A percentile compares a stretch with the other conserved stretches of the same genome.
phyloP scores from a whole-genome alignment of 2,113 vertebrate species.

The Forbesichthys papilliferus region DNA sequence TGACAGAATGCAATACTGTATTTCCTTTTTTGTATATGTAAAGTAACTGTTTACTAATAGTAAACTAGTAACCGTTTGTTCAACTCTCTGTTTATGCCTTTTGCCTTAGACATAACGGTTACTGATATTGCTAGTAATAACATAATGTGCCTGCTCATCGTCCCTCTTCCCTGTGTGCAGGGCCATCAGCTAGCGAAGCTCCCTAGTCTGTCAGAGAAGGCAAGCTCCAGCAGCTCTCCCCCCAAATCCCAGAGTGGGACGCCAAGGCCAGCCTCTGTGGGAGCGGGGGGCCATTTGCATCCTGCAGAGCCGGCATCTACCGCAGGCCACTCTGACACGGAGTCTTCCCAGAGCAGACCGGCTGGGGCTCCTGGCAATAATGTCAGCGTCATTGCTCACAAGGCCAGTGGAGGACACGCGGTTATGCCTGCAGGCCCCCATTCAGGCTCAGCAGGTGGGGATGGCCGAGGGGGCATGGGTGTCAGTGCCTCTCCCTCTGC shows the following conservation, averaged over 20 bases:
- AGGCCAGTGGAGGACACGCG: constrained; percentile 71
- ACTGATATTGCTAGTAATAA: not conserved
- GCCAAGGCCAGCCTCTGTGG: constrained; percentile 68
- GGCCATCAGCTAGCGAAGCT: constrained; percentile 75
- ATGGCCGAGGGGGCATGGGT: constrained; percentile 46
- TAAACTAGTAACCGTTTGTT: no score
- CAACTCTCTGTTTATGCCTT: not conserved
- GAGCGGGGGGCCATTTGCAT: constrained; percentile 66
- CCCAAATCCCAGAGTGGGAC: constrained; percentile 84
- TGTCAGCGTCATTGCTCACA: constrained; percentile 68
- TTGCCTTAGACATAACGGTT: constrained; percentile 1
- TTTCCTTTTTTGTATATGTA: no score
- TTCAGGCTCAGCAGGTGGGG: constrained; percentile 50
- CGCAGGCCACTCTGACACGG: constrained; percentile 70
- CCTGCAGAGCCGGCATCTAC: constrained; percentile 65
- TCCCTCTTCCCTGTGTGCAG: constrained; percentile 43
- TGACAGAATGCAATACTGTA: not conserved
- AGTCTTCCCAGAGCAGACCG: constrained; percentile 67
- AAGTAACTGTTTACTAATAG: no score
- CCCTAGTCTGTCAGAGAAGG: constrained; percentile 78
- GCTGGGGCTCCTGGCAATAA: constrained; percentile 60
- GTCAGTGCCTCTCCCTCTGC: constrained; percentile 65
- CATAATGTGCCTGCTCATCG: not conserved
- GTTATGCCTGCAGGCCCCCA: constrained; percentile 52
- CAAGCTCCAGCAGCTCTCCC: constrained; percentile 80